phyloP scores from a whole-genome alignment of 2,888 invertebrate species.

The Chironomus riparius region DNA sequence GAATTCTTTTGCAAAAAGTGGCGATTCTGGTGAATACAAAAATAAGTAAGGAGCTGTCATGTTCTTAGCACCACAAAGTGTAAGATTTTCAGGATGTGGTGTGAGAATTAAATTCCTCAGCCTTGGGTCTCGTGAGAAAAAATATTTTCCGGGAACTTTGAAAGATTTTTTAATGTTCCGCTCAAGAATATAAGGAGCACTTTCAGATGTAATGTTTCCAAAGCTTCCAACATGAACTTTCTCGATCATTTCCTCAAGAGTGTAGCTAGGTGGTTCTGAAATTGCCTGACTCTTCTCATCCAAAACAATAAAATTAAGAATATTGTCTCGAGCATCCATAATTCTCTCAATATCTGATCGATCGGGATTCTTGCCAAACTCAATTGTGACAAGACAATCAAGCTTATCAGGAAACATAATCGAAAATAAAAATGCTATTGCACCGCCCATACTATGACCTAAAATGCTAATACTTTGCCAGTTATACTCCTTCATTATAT shows the following conservation, averaged over 20 bases:
- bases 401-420: conserved; percentile 44
- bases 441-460: conserved; percentile 60
- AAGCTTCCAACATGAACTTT: conserved; percentile 48
- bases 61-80: not conserved
- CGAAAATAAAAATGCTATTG: conserved; percentile 49
- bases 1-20: not conserved
- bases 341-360: not conserved
- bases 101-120: conserved; percentile 42
- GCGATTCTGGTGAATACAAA: not conserved
- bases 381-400: conserved; percentile 8
- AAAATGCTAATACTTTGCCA: conserved; percentile 61
- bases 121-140: conserved; percentile 56
- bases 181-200: conserved; percentile 47
- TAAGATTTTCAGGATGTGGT: not conserved
- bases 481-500: conserved; percentile 52
- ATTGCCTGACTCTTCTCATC: conserved; percentile 37
- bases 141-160: conserved; percentile 50
- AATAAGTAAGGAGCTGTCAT: not conserved
- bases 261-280: conserved; percentile 52
- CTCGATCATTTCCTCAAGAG: conserved; percentile 51
- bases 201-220: conserved; percentile 49
- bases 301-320: conserved; percentile 43
- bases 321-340: conserved; percentile 30
- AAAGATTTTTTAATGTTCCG: conserved; percentile 50
- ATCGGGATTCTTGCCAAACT: not conserved